Conservation (phyloP, 2,888 invertebrate species). For the Lithophane semibrunnea region DNA sequence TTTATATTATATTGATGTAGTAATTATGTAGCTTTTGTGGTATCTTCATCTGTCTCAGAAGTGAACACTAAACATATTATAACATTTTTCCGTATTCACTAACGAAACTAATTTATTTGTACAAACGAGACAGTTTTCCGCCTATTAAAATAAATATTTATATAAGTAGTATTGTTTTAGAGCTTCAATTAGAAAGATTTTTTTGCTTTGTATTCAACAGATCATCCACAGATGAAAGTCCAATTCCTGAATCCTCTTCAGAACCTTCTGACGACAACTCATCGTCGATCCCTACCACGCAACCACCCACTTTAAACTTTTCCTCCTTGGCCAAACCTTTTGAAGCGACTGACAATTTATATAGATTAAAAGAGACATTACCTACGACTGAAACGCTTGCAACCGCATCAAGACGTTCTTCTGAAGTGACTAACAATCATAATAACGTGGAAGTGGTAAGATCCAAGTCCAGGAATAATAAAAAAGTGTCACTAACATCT, state of each 20-base stretch:
- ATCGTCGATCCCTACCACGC: conserved; percentile 76
- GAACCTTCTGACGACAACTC: conserved; percentile 82
- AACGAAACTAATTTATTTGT: conserved; percentile 63
- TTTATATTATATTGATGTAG: conserved; percentile 36
- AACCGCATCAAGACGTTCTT: conserved; percentile 74
- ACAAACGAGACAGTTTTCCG: conserved; percentile 41
- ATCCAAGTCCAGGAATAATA: conserved; percentile 75
- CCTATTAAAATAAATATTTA: conserved; percentile 66
- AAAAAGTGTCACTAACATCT: conserved; percentile 86
- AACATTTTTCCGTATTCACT: conserved; percentile 66
- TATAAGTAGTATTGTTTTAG: conserved; percentile 72
- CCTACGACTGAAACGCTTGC: conserved; percentile 79
- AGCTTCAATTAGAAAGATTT: conserved; percentile 87
- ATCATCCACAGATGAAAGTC: conserved; percentile 90
- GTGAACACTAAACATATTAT: conserved; percentile 55
- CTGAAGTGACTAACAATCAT: conserved; percentile 81
- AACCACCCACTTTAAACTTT: conserved; percentile 80
- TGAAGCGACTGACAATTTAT: conserved; percentile 86
- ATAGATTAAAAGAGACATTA: conserved; percentile 82
- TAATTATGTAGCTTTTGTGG: conserved; percentile 82
- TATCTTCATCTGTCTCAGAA: conserved; percentile 79
- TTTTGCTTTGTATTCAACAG: conserved; percentile 91
- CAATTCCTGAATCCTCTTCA: conserved; percentile 83
- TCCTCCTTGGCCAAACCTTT: conserved; percentile 88
- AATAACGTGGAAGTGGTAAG: conserved; percentile 78